These are phyloP conservation scores for Leptinotarsa texana DNA, from an alignment of 1,140 invertebrate species.

Conservation along the genomic window DNA sequence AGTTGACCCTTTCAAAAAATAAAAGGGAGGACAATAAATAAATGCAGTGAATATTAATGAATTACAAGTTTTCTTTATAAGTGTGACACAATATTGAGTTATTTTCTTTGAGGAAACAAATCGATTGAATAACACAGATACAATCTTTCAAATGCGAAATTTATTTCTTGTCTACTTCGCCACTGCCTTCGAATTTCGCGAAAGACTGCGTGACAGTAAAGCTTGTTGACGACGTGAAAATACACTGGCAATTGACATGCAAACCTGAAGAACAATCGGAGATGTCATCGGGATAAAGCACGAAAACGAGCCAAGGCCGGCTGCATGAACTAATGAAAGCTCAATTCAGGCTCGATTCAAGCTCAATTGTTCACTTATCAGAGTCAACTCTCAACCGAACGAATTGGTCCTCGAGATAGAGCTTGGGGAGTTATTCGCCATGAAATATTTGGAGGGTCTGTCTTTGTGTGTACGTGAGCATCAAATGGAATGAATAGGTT, in stretches of 20 bases:
- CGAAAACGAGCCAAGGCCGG: slow-evolving; percentile 10
- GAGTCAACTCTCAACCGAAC: not conserved
- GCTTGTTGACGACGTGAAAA: slow-evolving; percentile 6
- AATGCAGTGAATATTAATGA: too few species aligned
- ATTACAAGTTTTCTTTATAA: too few species aligned
- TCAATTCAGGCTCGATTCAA: not conserved
- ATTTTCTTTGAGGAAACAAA: too few species aligned
- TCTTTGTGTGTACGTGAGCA: too few species aligned
- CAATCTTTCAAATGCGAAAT: too few species aligned
- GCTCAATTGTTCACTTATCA: not conserved
- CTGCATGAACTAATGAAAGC: slow-evolving; percentile 1
- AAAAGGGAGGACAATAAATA: too few species aligned
- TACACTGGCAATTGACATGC: slow-evolving; percentile 21
- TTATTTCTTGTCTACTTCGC: not conserved
- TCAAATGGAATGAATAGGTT: too few species aligned
- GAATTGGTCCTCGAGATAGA: not conserved
- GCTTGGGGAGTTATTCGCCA: not conserved
- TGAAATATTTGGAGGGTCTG: not conserved
- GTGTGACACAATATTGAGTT: too few species aligned
- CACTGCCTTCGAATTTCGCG: not conserved
- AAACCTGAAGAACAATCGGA: slow-evolving; percentile 8
- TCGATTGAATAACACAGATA: too few species aligned
- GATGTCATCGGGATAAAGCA: slow-evolving; percentile 22
- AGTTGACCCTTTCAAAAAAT: too few species aligned
- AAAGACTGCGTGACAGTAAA: slow-evolving; percentile 9